These are phyloP conservation scores for Mellilla xanthometata DNA, from an alignment of 2,888 invertebrate genomes.

Conservation along the genomic window DNA sequence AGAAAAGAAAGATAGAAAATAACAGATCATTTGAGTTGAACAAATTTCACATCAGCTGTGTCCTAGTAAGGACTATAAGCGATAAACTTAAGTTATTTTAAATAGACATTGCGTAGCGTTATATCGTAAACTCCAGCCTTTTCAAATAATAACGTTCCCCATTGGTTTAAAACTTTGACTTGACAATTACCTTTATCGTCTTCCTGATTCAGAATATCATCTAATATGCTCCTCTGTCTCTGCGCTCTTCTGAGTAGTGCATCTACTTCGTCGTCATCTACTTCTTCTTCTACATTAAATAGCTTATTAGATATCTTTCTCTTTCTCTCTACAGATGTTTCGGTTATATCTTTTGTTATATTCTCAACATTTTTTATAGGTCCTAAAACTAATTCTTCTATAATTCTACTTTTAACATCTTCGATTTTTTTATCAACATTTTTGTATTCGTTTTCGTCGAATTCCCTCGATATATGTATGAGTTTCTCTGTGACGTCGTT, in stretches of 20 bases:
- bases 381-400: conserved; percentile 69
- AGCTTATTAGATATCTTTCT: conserved; percentile 52
- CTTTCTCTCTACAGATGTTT: conserved; percentile 65
- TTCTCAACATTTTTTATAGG: conserved; percentile 59
- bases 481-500: conserved; percentile 76
- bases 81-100: conserved; percentile 46
- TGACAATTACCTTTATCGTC: conserved; percentile 79
- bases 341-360: conserved; percentile 67
- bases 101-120: conserved; percentile 69
- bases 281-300: conserved; percentile 73
- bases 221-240: conserved; percentile 87
- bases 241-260: conserved; percentile 85
- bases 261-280: conserved; percentile 84
- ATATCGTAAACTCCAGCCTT: conserved; percentile 62
- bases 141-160: conserved; percentile 42
- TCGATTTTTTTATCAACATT: conserved; percentile 56
- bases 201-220: conserved; percentile 86
- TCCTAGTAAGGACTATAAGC: conserved; percentile 50
- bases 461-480: conserved; percentile 72
- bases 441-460: conserved; percentile 64
- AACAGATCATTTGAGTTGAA: conserved; percentile 42
- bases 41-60: conserved; percentile 48
- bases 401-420: conserved; percentile 66
- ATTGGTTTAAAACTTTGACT: conserved; percentile 56
- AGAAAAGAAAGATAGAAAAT: conserved; percentile 23